Evolutionary conservation across 1,140 invertebrate species (phyloP).

Genomic region (Littorina saxatilis): DNA sequence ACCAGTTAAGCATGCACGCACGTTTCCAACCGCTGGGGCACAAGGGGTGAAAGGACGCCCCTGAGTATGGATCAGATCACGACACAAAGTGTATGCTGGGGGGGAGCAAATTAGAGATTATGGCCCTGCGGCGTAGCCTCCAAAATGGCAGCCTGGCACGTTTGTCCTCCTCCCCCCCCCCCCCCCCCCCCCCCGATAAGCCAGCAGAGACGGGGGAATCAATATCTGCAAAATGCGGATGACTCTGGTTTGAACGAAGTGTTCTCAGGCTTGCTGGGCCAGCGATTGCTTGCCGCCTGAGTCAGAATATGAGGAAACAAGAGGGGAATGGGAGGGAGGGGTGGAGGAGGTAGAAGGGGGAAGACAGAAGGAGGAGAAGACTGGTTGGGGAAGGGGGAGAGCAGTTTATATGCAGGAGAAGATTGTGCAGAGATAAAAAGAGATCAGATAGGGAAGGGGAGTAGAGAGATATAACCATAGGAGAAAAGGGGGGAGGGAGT

Average conservation of each 20-base stretch:
- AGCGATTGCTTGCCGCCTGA: too few relatives aligned
- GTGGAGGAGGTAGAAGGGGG: neutral
- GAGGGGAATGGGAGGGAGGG: neutral
- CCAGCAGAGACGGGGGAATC: slow-evolving; percentile 19
- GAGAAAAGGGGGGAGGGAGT: too few relatives aligned
- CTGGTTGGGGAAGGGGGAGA: neutral
- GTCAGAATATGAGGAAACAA: neutral
- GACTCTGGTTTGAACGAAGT: neutral
- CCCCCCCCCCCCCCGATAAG: neutral
- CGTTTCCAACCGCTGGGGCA: too few relatives aligned
- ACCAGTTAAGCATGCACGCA: too few relatives aligned
- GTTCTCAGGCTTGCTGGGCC: neutral
- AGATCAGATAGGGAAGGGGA: too few relatives aligned
- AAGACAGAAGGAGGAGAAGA: neutral
- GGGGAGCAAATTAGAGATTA: slow-evolving; percentile 30
- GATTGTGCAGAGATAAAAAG: too few relatives aligned
- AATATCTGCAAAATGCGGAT: neutral
- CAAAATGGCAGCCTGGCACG: slow-evolving; percentile 7
- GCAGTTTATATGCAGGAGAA: too few relatives aligned
- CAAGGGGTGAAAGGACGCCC: neutral
- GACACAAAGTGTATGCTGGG: neutral
- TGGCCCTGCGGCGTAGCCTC: neutral
- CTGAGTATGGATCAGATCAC: neutral
- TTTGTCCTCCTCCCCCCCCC: neutral
- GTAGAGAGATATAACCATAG: too few relatives aligned